Base-by-base conservation (phyloP, 2,113 vertebrate genomes). In the Nettapus auritus region DNA sequence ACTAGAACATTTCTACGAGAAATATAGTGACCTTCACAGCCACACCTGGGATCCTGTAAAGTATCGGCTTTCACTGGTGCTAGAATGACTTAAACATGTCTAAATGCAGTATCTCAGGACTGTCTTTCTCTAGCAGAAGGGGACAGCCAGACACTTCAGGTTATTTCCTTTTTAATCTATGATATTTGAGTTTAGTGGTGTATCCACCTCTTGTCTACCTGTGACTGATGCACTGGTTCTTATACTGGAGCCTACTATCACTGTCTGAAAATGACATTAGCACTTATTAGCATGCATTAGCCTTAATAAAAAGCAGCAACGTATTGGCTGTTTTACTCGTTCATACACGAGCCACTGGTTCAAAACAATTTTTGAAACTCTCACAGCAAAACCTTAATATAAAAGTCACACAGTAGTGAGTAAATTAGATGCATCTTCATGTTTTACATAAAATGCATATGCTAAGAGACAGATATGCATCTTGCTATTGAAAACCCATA, bases 401-500 rank as follows among this genome's bases (percentile, higher is more conserved):
- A 15, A 85, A 94, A 79, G 94, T 96, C 95, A 97, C 90, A 95
- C 67, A 84, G 29, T 22, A 77, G 63, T 34, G 48, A 96, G 80
- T 70, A 97, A 96, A 97, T 96, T 74, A 97, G 95, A 95, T 94
- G 68, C 48, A 50, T 69, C 71, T 29, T 88, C 4, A 14, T 76
- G 63, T 83, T 96, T 96, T 95, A 94, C 86, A 97, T 96, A 96
- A 97, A 82, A 96, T 97, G 69, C 88, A 94, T 96, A 95, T 92
- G 93, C 44, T 68, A 96, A 92, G 66, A 90, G 73, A 80, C 44
- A 86, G 86, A 85, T 82, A 82, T 10, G 31, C 80, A 56, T 82
- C 73, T 89, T 90, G 74, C 66, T 52, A 83, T 25, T 85, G 82
- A 68, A 96, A 95, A 70, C 11, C 53, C 63, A 36, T 90, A 80